phyloP scores from a whole-genome alignment of 2,113 vertebrate species.

The Megaceryle torquata region DNA sequence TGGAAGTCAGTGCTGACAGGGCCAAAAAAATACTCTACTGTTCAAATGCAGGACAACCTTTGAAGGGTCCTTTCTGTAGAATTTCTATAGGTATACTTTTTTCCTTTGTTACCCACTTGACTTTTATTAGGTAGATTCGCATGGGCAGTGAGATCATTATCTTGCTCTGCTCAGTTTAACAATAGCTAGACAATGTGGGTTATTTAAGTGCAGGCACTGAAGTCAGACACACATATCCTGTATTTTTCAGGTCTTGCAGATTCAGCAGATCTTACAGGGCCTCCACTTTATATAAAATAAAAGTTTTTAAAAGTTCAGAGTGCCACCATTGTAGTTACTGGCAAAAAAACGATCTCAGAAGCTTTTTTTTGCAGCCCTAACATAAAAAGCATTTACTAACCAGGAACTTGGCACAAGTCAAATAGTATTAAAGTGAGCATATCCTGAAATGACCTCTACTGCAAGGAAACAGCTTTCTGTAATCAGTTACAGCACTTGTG shows the following conservation, averaged over 20 bases:
- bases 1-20: constrained; percentile 28
- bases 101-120: constrained; percentile 12
- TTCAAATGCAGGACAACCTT: constrained; percentile 22
- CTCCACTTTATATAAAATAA: constrained; percentile 70
- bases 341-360: neutral
- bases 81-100: neutral
- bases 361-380: constrained; percentile 31
- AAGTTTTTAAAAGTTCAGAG: constrained; percentile 42
- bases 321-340: constrained; percentile 23
- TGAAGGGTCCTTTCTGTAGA: constrained; percentile 11
- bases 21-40: neutral
- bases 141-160: constrained; percentile 48
- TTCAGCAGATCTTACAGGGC: constrained; percentile 71
- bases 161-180: constrained; percentile 57
- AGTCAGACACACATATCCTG: constrained; percentile 78
- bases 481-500: constrained; percentile 43
- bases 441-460: constrained; percentile 73
- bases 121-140: neutral
- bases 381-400: constrained; percentile 66
- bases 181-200: constrained; percentile 73
- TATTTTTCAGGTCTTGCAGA: constrained; percentile 72
- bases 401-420: constrained; percentile 64
- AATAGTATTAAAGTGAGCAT: constrained; percentile 40
- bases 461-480: constrained; percentile 40
- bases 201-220: constrained; percentile 78